A percentile compares a stretch with the other conserved stretches of the same genome.
Evolutionary conservation across 2,797 vertebrate genomes (phyloP).

Genomic region (Catharus ustulatus): DNA sequence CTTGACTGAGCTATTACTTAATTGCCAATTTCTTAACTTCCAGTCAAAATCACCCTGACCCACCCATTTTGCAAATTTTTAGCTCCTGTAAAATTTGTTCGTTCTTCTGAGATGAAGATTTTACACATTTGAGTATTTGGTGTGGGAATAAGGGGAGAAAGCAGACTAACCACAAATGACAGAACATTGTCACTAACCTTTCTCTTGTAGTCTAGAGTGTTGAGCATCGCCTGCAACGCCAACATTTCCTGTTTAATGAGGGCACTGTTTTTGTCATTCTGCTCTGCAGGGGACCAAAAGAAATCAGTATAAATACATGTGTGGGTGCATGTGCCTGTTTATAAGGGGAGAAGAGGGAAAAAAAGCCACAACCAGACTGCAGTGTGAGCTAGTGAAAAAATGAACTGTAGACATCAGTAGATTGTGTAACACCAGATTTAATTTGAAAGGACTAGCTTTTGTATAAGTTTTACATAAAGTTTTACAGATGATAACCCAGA

Average conservation of each 20-base stretch:
- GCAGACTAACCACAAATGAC: constrained; percentile 1
- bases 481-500: background rate
- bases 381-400: background rate
- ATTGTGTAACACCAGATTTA: background rate
- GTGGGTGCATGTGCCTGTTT: background rate
- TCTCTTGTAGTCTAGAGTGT: constrained; percentile 92
- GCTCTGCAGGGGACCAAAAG: constrained; percentile 76
- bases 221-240: constrained; percentile 92
- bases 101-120: background rate
- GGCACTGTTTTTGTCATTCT: constrained; percentile 84
- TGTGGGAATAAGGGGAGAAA: constrained; percentile 25
- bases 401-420: background rate
- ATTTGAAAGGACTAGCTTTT: background rate
- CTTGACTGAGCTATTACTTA: background rate
- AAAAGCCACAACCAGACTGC: background rate
- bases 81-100: background rate
- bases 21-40: background rate
- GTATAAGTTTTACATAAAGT: background rate
- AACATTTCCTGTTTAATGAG: constrained; percentile 90
- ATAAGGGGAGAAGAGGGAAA: background rate
- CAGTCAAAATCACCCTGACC: background rate
- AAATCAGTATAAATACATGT: background rate
- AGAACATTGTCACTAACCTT: constrained; percentile 81
- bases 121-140: background rate
- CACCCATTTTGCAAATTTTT: background rate